Conservation (phyloP, 2,113 vertebrate species). For the Arvicanthis niloticus region DNA sequence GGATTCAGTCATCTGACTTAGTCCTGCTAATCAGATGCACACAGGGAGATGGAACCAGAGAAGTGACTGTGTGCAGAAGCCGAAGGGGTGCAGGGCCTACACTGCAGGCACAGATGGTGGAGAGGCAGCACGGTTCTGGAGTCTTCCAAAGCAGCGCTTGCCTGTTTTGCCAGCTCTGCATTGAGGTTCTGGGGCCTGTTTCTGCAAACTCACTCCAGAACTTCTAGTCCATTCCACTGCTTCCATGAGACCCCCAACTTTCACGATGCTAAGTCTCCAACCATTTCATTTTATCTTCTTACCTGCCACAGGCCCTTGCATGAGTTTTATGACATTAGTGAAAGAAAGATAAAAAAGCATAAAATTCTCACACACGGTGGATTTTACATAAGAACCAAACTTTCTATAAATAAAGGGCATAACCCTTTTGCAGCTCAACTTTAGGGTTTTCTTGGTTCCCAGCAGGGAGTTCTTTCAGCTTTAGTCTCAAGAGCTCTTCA, state of each 20-base stretch:
- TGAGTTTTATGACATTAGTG: conserved; percentile 1
- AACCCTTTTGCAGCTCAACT: background rate
- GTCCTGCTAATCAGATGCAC: conserved; percentile 69
- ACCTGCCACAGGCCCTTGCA: background rate
- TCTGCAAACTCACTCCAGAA: conserved; percentile 11
- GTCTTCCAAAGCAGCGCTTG: conserved; percentile 10
- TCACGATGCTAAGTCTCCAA: background rate
- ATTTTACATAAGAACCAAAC: background rate
- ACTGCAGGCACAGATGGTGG: conserved; percentile 67
- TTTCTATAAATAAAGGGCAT: background rate
- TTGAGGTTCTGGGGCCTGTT: conserved; percentile 31
- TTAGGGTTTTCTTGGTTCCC: background rate
- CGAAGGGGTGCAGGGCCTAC: conserved; percentile 15
- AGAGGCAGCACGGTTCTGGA: conserved; percentile 35
- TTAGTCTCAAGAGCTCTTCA: background rate
- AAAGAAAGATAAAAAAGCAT: background rate
- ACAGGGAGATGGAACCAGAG: conserved; percentile 5
- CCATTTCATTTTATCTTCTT: background rate
- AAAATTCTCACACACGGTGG: background rate
- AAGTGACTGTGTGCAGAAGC: conserved; percentile 62
- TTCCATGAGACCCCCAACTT: conserved; percentile 40
- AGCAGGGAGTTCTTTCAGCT: background rate
- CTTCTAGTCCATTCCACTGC: background rate
- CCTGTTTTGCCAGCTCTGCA: background rate
- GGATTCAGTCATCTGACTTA: conserved; percentile 49